phyloP scores from a whole-genome alignment of 2,113 vertebrate genomes.

The Cromileptes altivelis region DNA sequence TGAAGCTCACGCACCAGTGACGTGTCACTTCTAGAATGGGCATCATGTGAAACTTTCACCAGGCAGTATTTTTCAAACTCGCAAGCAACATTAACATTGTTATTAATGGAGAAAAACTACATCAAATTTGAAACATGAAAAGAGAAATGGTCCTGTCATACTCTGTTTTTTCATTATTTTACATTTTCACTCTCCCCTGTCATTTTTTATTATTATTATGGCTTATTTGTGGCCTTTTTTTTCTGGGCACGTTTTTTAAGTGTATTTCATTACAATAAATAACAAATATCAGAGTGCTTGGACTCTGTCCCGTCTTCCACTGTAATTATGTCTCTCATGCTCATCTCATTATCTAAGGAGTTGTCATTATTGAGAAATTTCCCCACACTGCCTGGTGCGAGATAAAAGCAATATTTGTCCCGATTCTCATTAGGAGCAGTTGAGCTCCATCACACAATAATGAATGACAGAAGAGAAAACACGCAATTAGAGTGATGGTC shows the following conservation, averaged over 20 bases:
- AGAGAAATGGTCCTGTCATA: not conserved
- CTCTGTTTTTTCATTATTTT: not conserved
- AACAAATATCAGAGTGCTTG: not conserved
- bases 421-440: slow-evolving; percentile 59
- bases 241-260: not conserved
- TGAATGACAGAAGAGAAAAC: slow-evolving; percentile 58
- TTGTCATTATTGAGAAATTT: slow-evolving; percentile 58
- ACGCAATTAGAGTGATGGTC: slow-evolving; percentile 60
- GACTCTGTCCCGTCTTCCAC: not conserved
- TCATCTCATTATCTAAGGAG: slow-evolving; percentile 63
- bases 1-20: slow-evolving; percentile 4
- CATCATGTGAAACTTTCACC: not conserved
- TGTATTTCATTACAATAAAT: slow-evolving; percentile 16
- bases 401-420: slow-evolving; percentile 70
- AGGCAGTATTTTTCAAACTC: slow-evolving; percentile 2
- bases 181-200: not conserved
- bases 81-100: slow-evolving; percentile 3
- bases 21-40: not conserved
- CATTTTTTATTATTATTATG: not conserved
- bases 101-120: slow-evolving; percentile 9
- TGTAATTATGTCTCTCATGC: slow-evolving; percentile 52
- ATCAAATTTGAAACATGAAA: not conserved
- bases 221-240: not conserved
- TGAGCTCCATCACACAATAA: slow-evolving; percentile 36
- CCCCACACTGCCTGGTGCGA: slow-evolving; percentile 18